These are phyloP conservation scores for Gerris buenoi DNA, from an alignment of 1,140 invertebrate genomes.

Conservation along the genomic window DNA sequence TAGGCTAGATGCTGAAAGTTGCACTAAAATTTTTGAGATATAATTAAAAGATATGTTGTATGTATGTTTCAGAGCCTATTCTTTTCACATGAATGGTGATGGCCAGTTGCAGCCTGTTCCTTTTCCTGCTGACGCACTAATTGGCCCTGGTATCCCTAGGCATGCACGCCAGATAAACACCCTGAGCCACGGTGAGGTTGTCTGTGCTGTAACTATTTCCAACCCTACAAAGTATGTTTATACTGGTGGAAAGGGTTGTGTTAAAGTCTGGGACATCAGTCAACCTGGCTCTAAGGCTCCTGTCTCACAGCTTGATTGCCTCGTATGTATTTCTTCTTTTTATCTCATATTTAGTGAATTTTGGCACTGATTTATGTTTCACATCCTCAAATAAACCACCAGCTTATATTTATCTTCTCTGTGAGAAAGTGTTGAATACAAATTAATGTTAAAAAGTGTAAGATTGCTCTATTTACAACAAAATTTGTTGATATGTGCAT, in stretches of 20 bases:
- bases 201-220: constrained; percentile 73
- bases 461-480: too few relatives aligned
- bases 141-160: constrained; percentile 76
- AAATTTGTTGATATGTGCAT: too few relatives aligned
- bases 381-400: too few relatives aligned
- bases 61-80: constrained; percentile 44
- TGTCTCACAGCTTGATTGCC: constrained; percentile 66
- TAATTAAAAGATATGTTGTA: constrained; percentile 1
- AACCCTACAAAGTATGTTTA: constrained; percentile 71
- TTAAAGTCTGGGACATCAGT: constrained; percentile 72
- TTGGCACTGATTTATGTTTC: too few relatives aligned
- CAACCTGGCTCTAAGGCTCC: constrained; percentile 55
- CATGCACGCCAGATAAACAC: constrained; percentile 61
- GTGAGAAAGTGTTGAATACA: too few relatives aligned
- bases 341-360: too few relatives aligned
- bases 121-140: constrained; percentile 73
- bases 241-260: constrained; percentile 74
- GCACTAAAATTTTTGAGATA: too few relatives aligned
- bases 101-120: constrained; percentile 60
- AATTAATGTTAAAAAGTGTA: too few relatives aligned
- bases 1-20: background rate
- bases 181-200: constrained; percentile 67
- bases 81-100: constrained; percentile 55
- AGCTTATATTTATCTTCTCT: too few relatives aligned
- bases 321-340: constrained; percentile 38